These are phyloP conservation scores for Melanotus villosus DNA, from an alignment of 2,888 invertebrate species.

Conservation along the genomic window DNA sequence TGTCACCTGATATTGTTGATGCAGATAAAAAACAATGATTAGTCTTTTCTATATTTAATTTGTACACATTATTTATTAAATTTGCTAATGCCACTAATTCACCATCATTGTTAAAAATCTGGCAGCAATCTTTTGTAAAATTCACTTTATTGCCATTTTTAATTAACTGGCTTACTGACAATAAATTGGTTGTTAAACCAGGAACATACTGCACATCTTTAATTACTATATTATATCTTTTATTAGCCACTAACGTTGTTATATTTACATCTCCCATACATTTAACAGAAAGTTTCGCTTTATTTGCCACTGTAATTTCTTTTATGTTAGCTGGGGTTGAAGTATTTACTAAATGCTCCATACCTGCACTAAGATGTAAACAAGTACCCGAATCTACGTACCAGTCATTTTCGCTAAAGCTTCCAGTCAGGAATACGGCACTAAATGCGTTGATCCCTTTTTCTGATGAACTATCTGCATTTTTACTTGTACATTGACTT, in stretches of 20 bases:
- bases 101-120: slow-evolving; percentile 27
- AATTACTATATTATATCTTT: slow-evolving; percentile 25
- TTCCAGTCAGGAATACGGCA: slow-evolving; percentile 50
- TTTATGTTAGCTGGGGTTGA: neutral
- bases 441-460: slow-evolving; percentile 47
- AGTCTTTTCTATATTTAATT: slow-evolving; percentile 23
- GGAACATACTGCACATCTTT: slow-evolving; percentile 30
- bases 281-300: slow-evolving; percentile 2
- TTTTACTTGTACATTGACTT: slow-evolving; percentile 48
- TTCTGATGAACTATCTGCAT: neutral
- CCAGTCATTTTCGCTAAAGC: slow-evolving; percentile 46
- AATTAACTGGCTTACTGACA: slow-evolving; percentile 35
- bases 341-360: slow-evolving; percentile 20
- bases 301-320: slow-evolving; percentile 35
- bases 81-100: slow-evolving; percentile 36
- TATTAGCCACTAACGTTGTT: slow-evolving; percentile 8
- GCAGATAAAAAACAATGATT: slow-evolving; percentile 2
- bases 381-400: slow-evolving; percentile 51
- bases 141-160: slow-evolving; percentile 35
- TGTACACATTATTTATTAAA: slow-evolving; percentile 37
- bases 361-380: slow-evolving; percentile 47
- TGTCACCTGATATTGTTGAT: neutral
- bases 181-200: slow-evolving; percentile 26
- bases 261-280: slow-evolving; percentile 35
- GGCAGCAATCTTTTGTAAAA: slow-evolving; percentile 18